Base-by-base conservation (phyloP, 2,888 invertebrate genomes). In the Prenolepis imparis region DNA sequence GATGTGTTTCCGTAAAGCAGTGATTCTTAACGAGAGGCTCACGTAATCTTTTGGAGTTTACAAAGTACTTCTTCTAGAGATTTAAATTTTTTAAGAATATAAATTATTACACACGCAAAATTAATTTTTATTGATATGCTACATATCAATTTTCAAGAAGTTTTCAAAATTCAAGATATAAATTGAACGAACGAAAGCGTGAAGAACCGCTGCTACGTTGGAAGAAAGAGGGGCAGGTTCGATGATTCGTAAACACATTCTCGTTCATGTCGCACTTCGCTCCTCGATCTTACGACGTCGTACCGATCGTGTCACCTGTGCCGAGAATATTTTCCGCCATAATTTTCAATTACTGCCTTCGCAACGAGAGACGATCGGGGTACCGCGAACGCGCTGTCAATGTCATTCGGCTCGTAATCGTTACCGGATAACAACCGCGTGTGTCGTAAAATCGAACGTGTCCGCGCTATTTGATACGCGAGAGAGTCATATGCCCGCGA, bases 281-380 rank as follows among this genome's bases (percentile, higher is more conserved):
- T n/a, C 8, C 36, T 24, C 21, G 67, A 67, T 48, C 78, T 83
- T 85, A 83, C 74, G 77, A 83, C 64, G n/a, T 74, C 70, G 64
- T 64, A 74, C 66, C 70, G 48, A 48, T 78, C 87, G 32, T 39
- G 57, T 81, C 72, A 52, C 72, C 21, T 28, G 52, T 41, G n/a
- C 9, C n/a, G 5, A 21, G 66, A 68, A 59, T 32, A 32, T 82
- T 57, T 32, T 12, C 61, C 66, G 32, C 77, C 89, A 84, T 89
- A 89, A 89, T 87, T 89, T 89, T 82, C 87, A 89, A 89, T 89
- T 89, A 89, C 84, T 44, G 82, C 75, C 39, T 8, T 82, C 39
- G 39, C 75, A 75, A 55, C 55, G 66, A 52, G 66, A 52, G 64
- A 81, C 57, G 61, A 72, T 28, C 59, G 66, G 44, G 32, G 21